phyloP scores from a whole-genome alignment of 2,888 invertebrate species.

The Oscheius sp. region DNA sequence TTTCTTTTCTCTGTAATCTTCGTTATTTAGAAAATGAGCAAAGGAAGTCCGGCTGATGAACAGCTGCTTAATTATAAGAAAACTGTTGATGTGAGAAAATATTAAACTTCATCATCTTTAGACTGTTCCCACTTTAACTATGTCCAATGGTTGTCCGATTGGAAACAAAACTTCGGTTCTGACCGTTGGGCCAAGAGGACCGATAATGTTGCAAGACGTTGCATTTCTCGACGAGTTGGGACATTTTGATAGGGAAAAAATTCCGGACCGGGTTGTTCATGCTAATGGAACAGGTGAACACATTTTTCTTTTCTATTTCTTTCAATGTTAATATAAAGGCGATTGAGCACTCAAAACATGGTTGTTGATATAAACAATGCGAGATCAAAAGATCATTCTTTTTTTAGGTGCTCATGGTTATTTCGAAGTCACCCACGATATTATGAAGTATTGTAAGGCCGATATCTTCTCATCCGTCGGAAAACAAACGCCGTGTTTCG shows the following conservation, averaged over 20 bases:
- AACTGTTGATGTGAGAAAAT: not conserved
- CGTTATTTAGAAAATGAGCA: too few species aligned
- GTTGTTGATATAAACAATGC: not conserved
- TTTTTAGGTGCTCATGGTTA: slow-evolving; percentile 72
- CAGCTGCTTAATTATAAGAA: slow-evolving; percentile 26
- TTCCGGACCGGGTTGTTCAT: slow-evolving; percentile 77
- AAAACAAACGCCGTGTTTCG: slow-evolving; percentile 73
- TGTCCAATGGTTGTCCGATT: slow-evolving; percentile 84
- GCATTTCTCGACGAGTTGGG: slow-evolving; percentile 76
- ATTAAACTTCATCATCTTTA: not conserved
- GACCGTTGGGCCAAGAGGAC: slow-evolving; percentile 85
- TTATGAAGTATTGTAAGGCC: slow-evolving; percentile 73
- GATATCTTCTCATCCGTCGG: slow-evolving; percentile 72
- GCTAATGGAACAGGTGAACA: slow-evolving; percentile 54
- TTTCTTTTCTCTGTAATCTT: too few species aligned
- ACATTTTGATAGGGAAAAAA: slow-evolving; percentile 88
- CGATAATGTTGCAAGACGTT: slow-evolving; percentile 80
- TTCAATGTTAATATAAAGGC: too few species aligned
- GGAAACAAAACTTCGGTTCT: slow-evolving; percentile 81
- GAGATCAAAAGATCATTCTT: not conserved
- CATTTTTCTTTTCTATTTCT: too few species aligned
- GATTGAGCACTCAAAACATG: not conserved
- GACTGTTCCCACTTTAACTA: slow-evolving; percentile 78
- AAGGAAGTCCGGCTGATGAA: slow-evolving; percentile 8
- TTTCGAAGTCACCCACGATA: slow-evolving; percentile 74